Evolutionary conservation across 2,888 invertebrate genomes (phyloP), one percentile per base, ranked within the genome.

Genomic region (Cephus runcator): DNA sequence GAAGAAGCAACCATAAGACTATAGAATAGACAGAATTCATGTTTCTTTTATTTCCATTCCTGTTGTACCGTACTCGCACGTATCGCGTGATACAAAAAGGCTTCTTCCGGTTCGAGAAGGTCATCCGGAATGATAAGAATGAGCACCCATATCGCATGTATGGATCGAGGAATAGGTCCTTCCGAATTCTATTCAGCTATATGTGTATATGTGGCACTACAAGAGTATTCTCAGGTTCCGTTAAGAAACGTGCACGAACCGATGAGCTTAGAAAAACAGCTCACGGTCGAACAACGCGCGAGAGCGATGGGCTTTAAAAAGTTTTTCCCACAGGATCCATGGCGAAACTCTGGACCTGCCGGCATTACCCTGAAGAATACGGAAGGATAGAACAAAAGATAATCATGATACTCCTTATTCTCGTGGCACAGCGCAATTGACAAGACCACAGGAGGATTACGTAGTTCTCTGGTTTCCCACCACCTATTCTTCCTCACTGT

Each of bases 321-420:
- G 82, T 87, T 88, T 83, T 76, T 76, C 75, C 75, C 40, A 75
- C 69, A 76, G 40, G 75, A 83, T 80, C 82, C 81, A 79, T 79
- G 76, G 76, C 34, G 81, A 82, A 83, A 83, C 83, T 80, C 75
- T 23, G 79, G 78, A 79, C 75, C 76, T 75, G 81, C 76, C 77
- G 78, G 73, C 23, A 23, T 2, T 56, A 23, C 23, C 56, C 56
- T 56, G 23, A 56, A 56, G 83, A 83, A 82, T 86, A 81, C 81
- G 80, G 79, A 69, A 83, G 82, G 85, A 85, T 85, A 78, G 84
- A 80, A 83, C 83, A 84, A 82, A 82, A 83, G 84, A 85, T 87
- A 87, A 88, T 88, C 86, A 85, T 83, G 83, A 81, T 82, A 82
- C 82, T 87, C 85, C 85, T 87, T 85, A 87, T 86, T 85, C 85